Percentiles rank a stretch among this genome's conserved stretches.
These are phyloP conservation scores for Eulimnadia texana DNA, from an alignment of 1,140 invertebrate species.

Conservation along the genomic window DNA sequence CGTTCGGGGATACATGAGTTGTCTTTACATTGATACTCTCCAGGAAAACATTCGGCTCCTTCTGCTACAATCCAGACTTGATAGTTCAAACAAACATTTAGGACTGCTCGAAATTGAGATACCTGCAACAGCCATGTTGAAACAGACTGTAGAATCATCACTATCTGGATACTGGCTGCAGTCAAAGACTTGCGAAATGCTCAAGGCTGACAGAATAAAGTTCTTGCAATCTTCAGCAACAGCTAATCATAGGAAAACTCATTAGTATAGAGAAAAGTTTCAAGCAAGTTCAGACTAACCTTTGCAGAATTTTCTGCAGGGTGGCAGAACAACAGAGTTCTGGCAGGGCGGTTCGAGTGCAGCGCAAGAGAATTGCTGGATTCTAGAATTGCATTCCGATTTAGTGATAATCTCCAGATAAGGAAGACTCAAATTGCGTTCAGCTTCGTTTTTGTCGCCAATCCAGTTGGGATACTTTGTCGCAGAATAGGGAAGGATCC, in stretches of 20 bases:
- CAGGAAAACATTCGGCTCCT: conserved; percentile 21
- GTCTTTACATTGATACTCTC: conserved; percentile 47
- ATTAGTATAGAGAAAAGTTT: conserved; percentile 8
- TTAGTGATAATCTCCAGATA: conserved; percentile 39
- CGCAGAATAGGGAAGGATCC: conserved; percentile 44
- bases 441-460: conserved; percentile 25
- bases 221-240: conserved; percentile 43
- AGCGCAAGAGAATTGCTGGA: conserved; percentile 43
- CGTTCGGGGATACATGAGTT: conserved; percentile 42
- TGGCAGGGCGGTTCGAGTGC: conserved; percentile 48
- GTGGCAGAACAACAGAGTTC: conserved; percentile 39
- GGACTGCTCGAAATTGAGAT: not conserved
- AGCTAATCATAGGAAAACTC: conserved; percentile 25
- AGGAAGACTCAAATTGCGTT: conserved; percentile 32
- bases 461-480: conserved; percentile 31
- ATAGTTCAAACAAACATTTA: too few species aligned
- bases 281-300: conserved; percentile 28
- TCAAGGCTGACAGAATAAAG: conserved; percentile 35
- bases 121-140: conserved; percentile 29
- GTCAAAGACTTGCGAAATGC: conserved; percentile 39
- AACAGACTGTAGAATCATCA: conserved; percentile 27
- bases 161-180: conserved; percentile 42
- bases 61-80: conserved; percentile 16
- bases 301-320: conserved; percentile 47
- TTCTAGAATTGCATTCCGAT: conserved; percentile 42